Evolutionary conservation across 2,888 invertebrate genomes (phyloP), one percentile per base, ranked within the genome.

Genomic region (Acanthoscelides obtectus): DNA sequence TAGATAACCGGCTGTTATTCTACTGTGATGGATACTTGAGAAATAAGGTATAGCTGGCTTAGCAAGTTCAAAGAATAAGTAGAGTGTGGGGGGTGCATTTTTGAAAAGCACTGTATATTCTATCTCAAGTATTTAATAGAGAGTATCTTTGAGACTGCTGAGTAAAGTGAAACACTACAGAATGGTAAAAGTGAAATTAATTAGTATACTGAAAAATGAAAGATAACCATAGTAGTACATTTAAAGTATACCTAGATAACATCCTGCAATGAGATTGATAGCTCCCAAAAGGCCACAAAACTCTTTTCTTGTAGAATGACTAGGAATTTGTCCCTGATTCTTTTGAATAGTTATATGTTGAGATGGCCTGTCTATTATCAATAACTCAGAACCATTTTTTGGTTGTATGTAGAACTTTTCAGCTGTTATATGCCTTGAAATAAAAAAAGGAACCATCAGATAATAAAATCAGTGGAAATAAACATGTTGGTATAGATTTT

Each of bases 401-500:
- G 97, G 94, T 85, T 96, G 95, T 77, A 97, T 88, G 81, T 92
- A 94, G 85, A 97, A 96, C 84, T 93, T 94, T 80, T 97, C 97
- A 69, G 93, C 90, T n/a, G 96, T 95, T 76, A 92, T 92, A 80
- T 95, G 95, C 79, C 94, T 95, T 81, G n/a, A n/a, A n/a, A 66
- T 22, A 66, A 66, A 22, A 6, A 12, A 66, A 20, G 8, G 66
- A 66, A 66, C 8, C 20, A 64, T 20, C 2, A 64, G 12, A 12
- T 64, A 5, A n/a, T 63, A 63, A n/a, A n/a, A n/a, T n/a, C n/a
- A n/a, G n/a, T n/a, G n/a, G n/a, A n/a, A n/a, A n/a, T n/a, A n/a
- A n/a, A n/a, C n/a, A n/a, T n/a, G n/a, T n/a, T n/a, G n/a, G n/a
- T n/a, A n/a, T n/a, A n/a, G n/a, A n/a, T n/a, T n/a, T n/a, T n/a